Base-by-base conservation (phyloP, 2,888 invertebrate genomes). In the Oconnorella tubifera region DNA sequence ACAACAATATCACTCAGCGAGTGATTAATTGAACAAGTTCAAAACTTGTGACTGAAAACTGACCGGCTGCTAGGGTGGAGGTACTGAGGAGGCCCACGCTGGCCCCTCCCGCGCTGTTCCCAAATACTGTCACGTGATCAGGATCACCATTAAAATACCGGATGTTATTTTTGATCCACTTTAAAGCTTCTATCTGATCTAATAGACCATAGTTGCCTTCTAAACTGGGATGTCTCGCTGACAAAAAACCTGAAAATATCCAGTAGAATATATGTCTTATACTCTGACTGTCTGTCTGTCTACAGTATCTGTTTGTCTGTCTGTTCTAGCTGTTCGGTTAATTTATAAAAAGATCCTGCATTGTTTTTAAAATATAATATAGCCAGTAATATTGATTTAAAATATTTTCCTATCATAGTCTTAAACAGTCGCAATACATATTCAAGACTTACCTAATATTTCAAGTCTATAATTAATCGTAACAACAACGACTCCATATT, bases 91-190 rank as follows among this genome's bases (percentile, higher is more conserved):
- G 68, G 1, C 80, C 79, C 2, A 77, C 80, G 67, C 77, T 76
- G 56, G 78, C 76, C 2, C 78, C 82, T 0, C 82, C 82, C 3
- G 81, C 81, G 67, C 80, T 80, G 70, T 81, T 80, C 0, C 82
- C 82, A 65, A 78, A 78, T 28, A 82, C 71, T 2, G 82, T 81
- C 10, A 82, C 76, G 2, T 68, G 68, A 31, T 69, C 59, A 0
- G 80, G 77, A 64, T 82, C 79, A 3, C 80, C 80, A 48, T 76
- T 74, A 64, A 81, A 81, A 49, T 69, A 28, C 1, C 59, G 72
- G 53, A 80, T 79, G 64, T 82, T 80, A 32, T 72, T 73, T 57
- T 75, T 71, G 1, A 80, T 74, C 81, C 81, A 82, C 56, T 73
- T 68, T 33, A 82, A 68, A 1, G 77, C 80, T 53, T 69, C 70